Evolutionary conservation across 1,140 invertebrate genomes (phyloP).

Genomic region (Nylanderia fulva): DNA sequence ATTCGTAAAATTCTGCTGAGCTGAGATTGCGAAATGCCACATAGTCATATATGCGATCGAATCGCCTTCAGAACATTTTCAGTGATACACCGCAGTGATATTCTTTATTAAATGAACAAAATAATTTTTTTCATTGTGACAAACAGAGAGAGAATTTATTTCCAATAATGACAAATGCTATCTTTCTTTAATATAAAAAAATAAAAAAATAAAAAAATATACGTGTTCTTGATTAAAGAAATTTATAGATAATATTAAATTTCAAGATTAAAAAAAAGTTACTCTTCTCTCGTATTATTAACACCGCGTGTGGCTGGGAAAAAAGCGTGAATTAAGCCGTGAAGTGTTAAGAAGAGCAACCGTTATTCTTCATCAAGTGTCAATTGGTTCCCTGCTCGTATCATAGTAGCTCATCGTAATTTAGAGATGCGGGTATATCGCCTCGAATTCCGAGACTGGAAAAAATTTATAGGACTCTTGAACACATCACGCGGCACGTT

Average conservation of each 20-base stretch:
- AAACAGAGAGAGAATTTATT: not conserved
- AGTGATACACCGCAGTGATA: not conserved
- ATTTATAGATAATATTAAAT: not conserved
- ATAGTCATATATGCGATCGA: not conserved
- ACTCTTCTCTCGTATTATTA: constrained; percentile 36
- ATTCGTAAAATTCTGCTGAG: not conserved
- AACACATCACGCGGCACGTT: not conserved
- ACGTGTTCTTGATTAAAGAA: not conserved
- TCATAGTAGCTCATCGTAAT: constrained; percentile 1
- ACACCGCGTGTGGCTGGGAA: not conserved
- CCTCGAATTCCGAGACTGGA: constrained; percentile 2
- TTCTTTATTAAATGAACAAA: not conserved
- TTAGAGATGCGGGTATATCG: constrained; percentile 44
- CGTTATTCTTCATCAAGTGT: constrained; percentile 55
- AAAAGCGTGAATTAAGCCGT: not conserved
- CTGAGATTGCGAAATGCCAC: constrained; percentile 6
- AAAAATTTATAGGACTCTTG: constrained; percentile 31
- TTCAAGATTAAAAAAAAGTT: not conserved
- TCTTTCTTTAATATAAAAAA: not conserved
- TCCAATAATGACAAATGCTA: not conserved
- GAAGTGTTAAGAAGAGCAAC: constrained; percentile 12
- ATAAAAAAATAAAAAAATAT: no score
- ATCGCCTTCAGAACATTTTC: not conserved
- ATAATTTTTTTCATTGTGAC: not conserved
- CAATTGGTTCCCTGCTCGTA: constrained; percentile 21